phyloP scores from a whole-genome alignment of 2,113 vertebrate species.

The Oncorhynchus masou region DNA sequence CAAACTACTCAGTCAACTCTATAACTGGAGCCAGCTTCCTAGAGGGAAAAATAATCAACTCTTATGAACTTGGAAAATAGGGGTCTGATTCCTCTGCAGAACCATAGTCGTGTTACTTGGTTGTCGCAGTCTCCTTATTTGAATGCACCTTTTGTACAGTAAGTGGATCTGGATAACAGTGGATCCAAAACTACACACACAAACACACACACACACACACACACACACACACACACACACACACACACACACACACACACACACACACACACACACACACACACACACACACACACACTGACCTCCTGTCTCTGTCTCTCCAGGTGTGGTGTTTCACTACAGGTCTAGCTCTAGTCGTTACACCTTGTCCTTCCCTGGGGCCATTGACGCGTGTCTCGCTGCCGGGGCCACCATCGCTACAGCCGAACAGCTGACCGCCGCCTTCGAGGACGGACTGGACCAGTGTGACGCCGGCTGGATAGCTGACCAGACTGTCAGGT shows the following conservation, averaged over 20 bases:
- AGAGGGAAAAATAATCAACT: background rate
- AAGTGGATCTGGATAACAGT: background rate
- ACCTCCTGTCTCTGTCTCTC: background rate
- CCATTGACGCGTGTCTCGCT: slow-evolving; percentile 74
- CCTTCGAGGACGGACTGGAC: slow-evolving; percentile 90
- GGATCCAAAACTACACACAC: background rate
- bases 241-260: background rate
- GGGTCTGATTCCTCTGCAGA: background rate
- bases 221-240: too few species aligned
- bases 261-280: background rate
- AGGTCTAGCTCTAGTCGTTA: slow-evolving; percentile 82
- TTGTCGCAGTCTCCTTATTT: slow-evolving; percentile 1
- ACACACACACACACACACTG: too few species aligned
- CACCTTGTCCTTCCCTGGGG: slow-evolving; percentile 78
- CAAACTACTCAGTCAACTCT: slow-evolving; percentile 43
- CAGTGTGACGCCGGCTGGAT: slow-evolving; percentile 97
- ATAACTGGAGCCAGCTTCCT: slow-evolving; percentile 37
- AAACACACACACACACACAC: too few species aligned
- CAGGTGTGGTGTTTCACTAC: slow-evolving; percentile 97
- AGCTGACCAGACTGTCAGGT: slow-evolving; percentile 86
- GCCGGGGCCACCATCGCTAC: slow-evolving; percentile 81
- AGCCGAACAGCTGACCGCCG: slow-evolving; percentile 81
- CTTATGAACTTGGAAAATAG: background rate
- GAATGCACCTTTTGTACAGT: background rate
- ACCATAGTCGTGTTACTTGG: background rate